Conservation (phyloP, 2,113 vertebrate species). For the Arizona elegans region DNA sequence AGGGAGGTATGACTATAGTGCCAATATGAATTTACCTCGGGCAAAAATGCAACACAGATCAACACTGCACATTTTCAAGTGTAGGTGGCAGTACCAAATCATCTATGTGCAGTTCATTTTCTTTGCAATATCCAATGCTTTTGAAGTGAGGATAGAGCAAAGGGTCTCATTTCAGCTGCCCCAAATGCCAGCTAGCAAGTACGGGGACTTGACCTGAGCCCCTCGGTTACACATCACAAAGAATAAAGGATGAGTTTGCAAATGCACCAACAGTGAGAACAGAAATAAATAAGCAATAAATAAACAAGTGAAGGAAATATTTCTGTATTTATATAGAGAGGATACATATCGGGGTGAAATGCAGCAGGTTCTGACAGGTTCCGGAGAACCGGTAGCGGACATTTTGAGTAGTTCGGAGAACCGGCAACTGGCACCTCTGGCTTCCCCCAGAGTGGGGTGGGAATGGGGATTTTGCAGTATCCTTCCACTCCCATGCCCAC, state of each 20-base stretch:
- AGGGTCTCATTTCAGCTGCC: neutral
- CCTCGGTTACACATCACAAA: neutral
- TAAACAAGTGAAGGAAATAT: neutral
- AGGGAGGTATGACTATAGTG: neutral
- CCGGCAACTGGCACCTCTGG: no score
- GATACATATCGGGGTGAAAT: neutral
- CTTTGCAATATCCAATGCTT: neutral
- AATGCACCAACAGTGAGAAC: neutral
- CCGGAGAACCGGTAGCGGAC: no score
- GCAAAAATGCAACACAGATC: neutral
- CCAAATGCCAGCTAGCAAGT: neutral
- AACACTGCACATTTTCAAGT: neutral
- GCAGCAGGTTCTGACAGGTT: no score
- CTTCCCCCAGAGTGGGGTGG: no score
- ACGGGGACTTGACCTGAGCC: neutral
- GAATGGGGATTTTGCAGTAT: no score
- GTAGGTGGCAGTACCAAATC: neutral
- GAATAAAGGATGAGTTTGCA: neutral
- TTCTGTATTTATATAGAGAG: neutral
- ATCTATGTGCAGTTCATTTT: neutral
- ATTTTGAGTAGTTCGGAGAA: no score
- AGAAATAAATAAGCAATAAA: constrained; percentile 4
- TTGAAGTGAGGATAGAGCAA: neutral
- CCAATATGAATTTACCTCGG: neutral
- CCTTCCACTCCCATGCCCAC: no score